phyloP scores from a whole-genome alignment of 92 coral and sea anemone genomes.

The Epizoanthus rinbou region DNA sequence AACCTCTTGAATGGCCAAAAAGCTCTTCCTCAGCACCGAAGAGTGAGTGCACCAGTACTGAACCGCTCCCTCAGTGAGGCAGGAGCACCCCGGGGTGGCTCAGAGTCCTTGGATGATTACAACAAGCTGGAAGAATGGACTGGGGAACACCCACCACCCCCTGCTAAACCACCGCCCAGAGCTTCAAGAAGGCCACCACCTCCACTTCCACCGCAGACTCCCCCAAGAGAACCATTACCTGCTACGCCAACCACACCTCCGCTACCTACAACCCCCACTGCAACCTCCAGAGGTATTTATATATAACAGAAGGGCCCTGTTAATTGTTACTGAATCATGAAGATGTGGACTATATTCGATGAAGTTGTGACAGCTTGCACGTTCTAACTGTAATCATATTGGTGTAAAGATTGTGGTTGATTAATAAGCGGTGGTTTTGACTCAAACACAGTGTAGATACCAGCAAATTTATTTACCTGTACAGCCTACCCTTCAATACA shows the following conservation, averaged over 20 bases:
- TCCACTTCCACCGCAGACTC: conserved; percentile 62
- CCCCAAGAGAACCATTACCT: conserved; percentile 44
- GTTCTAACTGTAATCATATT: too few relatives aligned
- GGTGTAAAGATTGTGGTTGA: too few relatives aligned
- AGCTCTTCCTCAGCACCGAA: conserved; percentile 13
- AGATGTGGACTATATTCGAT: too few relatives aligned
- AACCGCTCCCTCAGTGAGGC: conserved; percentile 65
- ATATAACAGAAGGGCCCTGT: too few relatives aligned
- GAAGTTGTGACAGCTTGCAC: too few relatives aligned
- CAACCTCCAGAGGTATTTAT: conserved; percentile 18
- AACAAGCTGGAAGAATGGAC: conserved; percentile 58
- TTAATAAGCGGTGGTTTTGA: too few relatives aligned
- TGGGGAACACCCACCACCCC: conserved; percentile 56
- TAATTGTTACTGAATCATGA: too few relatives aligned
- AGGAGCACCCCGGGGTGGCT: conserved; percentile 31
- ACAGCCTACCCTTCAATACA: too few relatives aligned
- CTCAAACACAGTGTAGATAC: too few relatives aligned
- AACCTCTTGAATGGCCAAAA: conserved; percentile 31
- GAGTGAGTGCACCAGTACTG: conserved; percentile 30
- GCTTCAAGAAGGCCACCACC: conserved; percentile 88
- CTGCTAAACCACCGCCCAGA: conserved; percentile 63
- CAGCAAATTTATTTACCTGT: too few relatives aligned
- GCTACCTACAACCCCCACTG: conserved; percentile 24
- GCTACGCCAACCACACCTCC: conserved; percentile 28
- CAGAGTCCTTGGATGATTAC: conserved; percentile 60